Evolutionary conservation across 2,797 vertebrate genomes (phyloP), one percentile per base, ranked within the genome.

Genomic region (Thripadectes ignobilis): DNA sequence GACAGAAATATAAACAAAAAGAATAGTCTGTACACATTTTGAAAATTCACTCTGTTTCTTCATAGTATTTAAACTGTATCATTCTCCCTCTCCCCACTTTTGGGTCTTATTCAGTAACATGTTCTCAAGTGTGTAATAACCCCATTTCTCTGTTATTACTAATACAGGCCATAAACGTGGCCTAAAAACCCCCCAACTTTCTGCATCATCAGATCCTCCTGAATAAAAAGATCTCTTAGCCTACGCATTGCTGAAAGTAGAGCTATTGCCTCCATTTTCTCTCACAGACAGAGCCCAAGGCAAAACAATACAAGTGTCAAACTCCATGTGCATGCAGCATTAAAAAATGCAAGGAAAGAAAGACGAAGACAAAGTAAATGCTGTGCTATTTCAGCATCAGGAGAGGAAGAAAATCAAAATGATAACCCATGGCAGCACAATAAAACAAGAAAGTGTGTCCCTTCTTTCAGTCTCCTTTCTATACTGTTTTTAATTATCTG

Each of bases 251-350:
- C 62, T 91, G 73, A 67, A 62, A 69, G 82, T 12, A 80, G 58
- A 94, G n/a, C 32, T 52, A 67, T 79, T 94, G 59, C 58, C 79
- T 88, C 85, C 46, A 74, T 66, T 92, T 91, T 85, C 76, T 95
- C 65, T 80, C 62, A n/a, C n/a, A 95, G 83, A 83, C 69, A 84
- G 89, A 72, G 74, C 77, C 85, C 54, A 88, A 90, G 91, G 82
- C 79, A 85, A 94, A 95, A 75, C 24, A 73, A 69, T 39, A 17
- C 13, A 32, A 92, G 45, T 71, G 67, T 95, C 61, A 81, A 80
- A 77, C 32, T 83, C 9, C 0, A 0, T 69, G 23, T 73, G 90
- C 43, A 21, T 68, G 46, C 20, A 72, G 41, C 45, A 48, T 55
- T 89, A 80, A 73, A 85, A 93, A 71, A 76, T 2, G 0, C 29